These are phyloP conservation scores for Corydoras maculifer DNA, from an alignment of 2,113 vertebrate species.

Conservation along the genomic window DNA sequence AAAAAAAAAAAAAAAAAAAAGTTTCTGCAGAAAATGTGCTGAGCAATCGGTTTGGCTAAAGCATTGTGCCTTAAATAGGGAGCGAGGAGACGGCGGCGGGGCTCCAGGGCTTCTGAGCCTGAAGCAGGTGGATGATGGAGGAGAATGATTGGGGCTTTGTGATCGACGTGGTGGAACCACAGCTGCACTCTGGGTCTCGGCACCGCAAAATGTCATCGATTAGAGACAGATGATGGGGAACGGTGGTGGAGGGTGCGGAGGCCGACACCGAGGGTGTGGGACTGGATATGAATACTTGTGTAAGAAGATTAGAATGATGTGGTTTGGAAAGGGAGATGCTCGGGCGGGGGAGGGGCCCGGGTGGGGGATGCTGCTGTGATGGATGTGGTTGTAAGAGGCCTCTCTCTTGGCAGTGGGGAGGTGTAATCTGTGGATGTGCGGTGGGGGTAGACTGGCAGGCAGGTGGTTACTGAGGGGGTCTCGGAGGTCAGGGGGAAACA, in stretches of 20 bases:
- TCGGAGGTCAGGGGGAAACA: constrained; percentile 1
- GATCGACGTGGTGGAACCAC: constrained; percentile 1
- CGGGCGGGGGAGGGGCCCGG: not conserved
- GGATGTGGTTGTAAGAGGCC: constrained; percentile 17
- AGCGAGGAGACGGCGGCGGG: constrained; percentile 8
- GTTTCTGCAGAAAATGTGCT: constrained; percentile 15
- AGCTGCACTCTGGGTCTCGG: not conserved
- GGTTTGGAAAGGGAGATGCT: not conserved
- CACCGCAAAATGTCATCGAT: not conserved
- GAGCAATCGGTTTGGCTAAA: constrained; percentile 2
- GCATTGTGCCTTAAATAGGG: not conserved
- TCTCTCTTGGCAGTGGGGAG: constrained; percentile 11
- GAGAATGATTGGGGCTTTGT: not conserved
- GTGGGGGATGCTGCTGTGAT: constrained; percentile 25
- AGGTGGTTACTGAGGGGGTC: constrained; percentile 33
- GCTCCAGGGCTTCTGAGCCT: not conserved
- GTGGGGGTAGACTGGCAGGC: constrained; percentile 22
- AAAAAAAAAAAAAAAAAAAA: not conserved
- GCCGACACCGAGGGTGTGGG: not conserved
- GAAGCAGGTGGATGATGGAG: constrained; percentile 27
- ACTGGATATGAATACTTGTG: not conserved
- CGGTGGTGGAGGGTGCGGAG: not conserved
- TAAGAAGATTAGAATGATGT: not conserved
- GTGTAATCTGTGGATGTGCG: constrained; percentile 3
- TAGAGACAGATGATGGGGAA: not conserved